Conservation (phyloP, 2,113 vertebrate genomes). For the human (Homo sapiens) region GRCh38 chrX:25600501-25601000, state of each 20-base stretch:
- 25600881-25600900: background rate
- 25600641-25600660: background rate
- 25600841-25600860: background rate
- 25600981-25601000: background rate
- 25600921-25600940: background rate
- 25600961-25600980: background rate
- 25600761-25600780: background rate
- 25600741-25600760: background rate
- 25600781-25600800: background rate
- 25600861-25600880: background rate
- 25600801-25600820: background rate
- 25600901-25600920: conserved; percentile 15
- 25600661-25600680: background rate
- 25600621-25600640: background rate
- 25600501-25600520: background rate
- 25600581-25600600: background rate
- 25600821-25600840: background rate
- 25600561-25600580: background rate
- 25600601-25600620: background rate
- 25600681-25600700: background rate
- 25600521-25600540: background rate
- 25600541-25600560: background rate
- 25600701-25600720: background rate
- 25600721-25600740: background rate
- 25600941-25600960: background rate